Conservation (phyloP, 2,797 vertebrate species). For the Phyllotis vaccarum region DNA sequence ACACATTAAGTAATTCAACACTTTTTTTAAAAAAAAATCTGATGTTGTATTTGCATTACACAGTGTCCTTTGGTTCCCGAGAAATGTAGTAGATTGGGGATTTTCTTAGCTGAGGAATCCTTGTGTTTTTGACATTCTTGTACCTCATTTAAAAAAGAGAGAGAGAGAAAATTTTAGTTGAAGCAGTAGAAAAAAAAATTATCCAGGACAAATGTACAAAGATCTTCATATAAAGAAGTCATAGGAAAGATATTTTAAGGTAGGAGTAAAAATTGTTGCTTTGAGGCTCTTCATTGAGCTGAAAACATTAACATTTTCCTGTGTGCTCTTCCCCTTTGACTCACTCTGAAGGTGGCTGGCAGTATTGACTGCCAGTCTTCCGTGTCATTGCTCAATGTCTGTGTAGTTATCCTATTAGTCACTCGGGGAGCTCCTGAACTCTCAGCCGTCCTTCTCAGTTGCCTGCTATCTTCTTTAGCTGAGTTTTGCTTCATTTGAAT, state of each 20-base stretch:
- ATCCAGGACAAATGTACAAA: constrained; percentile 7
- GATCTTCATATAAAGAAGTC: background rate
- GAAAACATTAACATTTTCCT: background rate
- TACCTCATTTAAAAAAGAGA: constrained; percentile 2
- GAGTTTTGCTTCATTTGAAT: background rate
- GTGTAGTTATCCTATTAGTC: background rate
- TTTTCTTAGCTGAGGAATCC: background rate
- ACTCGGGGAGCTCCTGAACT: background rate
- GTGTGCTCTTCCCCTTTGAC: background rate
- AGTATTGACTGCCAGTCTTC: background rate
- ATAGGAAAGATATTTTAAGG: background rate
- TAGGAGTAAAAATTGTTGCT: background rate
- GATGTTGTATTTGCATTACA: background rate
- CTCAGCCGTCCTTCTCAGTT: background rate
- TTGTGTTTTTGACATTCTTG: background rate
- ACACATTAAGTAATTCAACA: background rate
- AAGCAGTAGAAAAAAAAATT: background rate
- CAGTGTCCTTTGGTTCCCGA: background rate
- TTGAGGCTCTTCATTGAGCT: background rate
- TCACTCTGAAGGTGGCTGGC: background rate
- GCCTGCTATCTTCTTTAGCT: background rate
- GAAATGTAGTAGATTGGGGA: background rate
- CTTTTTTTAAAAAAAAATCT: background rate
- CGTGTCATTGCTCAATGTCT: background rate
- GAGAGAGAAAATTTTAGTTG: constrained; percentile 45